Evolutionary conservation across 2,888 invertebrate species (phyloP).

Genomic region (Drosophila quasianomalipes): DNA sequence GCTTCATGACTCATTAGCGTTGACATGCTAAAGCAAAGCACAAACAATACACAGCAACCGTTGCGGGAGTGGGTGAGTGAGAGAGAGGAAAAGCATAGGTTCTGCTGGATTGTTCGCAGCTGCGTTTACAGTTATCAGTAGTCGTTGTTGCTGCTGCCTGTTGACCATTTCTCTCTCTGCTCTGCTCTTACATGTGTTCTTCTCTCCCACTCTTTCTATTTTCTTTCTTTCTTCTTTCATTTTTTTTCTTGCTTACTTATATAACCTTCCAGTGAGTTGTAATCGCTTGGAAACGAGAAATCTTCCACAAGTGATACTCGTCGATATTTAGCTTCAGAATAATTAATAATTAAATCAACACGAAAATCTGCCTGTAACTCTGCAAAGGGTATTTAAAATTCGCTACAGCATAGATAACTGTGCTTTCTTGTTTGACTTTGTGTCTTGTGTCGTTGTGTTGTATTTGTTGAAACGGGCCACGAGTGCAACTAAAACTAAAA

Average conservation of each 20-base stretch:
- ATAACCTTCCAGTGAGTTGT: background rate
- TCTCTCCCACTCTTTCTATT: slow-evolving; percentile 6
- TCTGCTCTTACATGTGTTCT: slow-evolving; percentile 3
- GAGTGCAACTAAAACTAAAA: slow-evolving; percentile 49
- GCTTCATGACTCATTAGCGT: slow-evolving; percentile 73
- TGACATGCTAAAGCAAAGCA: slow-evolving; percentile 64
- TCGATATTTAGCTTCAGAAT: background rate
- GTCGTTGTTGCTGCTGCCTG: slow-evolving; percentile 2
- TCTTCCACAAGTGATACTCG: background rate
- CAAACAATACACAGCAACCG: slow-evolving; percentile 31
- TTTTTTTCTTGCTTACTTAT: background rate
- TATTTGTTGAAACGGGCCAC: slow-evolving; percentile 67
- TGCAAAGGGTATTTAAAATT: slow-evolving; percentile 20
- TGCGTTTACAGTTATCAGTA: slow-evolving; percentile 51
- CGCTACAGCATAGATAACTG: slow-evolving; percentile 4
- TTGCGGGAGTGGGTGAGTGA: slow-evolving; percentile 3
- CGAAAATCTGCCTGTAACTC: background rate
- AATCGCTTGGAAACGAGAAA: background rate
- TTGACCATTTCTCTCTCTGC: slow-evolving; percentile 12
- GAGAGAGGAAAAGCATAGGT: background rate
- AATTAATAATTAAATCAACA: background rate
- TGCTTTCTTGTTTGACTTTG: slow-evolving; percentile 19
- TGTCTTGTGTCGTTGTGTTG: slow-evolving; percentile 20
- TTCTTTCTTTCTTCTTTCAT: slow-evolving; percentile 1
- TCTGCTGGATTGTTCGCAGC: slow-evolving; percentile 1